Percentiles rank a stretch among this genome's conserved stretches.
phyloP scores from a whole-genome alignment of 2,797 vertebrate species.

The Acipenser ruthenus region DNA sequence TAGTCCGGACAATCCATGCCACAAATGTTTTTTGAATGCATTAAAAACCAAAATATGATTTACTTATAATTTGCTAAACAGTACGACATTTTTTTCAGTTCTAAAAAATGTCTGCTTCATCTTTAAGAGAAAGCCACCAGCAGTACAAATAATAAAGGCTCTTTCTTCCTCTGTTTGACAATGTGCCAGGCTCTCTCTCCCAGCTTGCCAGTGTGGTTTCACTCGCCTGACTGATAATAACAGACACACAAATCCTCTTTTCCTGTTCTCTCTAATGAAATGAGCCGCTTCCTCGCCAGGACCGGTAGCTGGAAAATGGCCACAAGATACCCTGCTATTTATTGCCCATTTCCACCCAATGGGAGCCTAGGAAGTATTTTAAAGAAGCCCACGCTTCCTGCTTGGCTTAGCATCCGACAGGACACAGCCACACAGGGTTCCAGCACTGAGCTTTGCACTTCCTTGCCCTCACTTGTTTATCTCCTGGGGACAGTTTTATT shows the following conservation, averaged over 20 bases:
- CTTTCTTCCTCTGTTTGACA: conserved; percentile 43
- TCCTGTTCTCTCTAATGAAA: conserved; percentile 50
- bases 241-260: conserved; percentile 66
- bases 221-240: conserved; percentile 78
- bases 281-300: conserved; percentile 64
- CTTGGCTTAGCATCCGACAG: conserved; percentile 59
- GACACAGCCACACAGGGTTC: conserved; percentile 55
- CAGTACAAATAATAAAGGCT: conserved; percentile 32
- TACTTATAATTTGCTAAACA: too few species aligned
- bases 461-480: conserved; percentile 42
- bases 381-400: conserved; percentile 52
- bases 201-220: conserved; percentile 63
- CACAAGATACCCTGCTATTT: conserved; percentile 70
- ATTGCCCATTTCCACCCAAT: conserved; percentile 63
- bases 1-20: background rate
- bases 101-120: background rate
- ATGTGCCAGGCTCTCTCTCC: conserved; percentile 25
- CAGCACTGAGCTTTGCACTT: conserved; percentile 41
- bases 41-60: too few species aligned
- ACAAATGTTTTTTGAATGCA: too few species aligned
- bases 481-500: conserved; percentile 32
- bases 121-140: conserved; percentile 50
- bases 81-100: too few species aligned
- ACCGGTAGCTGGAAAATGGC: conserved; percentile 57
- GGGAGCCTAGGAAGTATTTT: conserved; percentile 51